phyloP scores from a whole-genome alignment of 2,797 vertebrate species.

The Ibycter americanus region DNA sequence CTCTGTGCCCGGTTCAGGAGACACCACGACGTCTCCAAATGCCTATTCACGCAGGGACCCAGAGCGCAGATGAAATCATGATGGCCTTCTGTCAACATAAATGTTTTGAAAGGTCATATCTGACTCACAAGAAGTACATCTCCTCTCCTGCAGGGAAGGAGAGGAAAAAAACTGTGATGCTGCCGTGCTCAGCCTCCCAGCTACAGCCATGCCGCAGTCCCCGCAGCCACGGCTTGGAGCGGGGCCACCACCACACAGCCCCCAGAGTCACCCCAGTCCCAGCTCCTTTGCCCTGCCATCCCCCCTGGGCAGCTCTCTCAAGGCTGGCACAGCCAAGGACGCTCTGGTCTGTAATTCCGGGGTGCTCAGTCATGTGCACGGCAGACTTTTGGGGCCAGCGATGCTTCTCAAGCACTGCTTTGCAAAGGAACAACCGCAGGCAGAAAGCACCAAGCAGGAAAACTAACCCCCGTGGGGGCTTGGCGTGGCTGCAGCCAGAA shows the following conservation, averaged over 20 bases:
- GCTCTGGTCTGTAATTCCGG: not conserved
- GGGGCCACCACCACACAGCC: not conserved
- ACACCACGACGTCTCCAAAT: rapidly evolving
- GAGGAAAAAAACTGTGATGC: not conserved
- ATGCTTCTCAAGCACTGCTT: not conserved
- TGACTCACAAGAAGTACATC: not conserved
- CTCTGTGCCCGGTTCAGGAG: not conserved
- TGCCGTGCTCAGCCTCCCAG: not conserved
- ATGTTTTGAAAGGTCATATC: not conserved
- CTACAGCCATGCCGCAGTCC: rapidly evolving
- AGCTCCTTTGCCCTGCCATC: not conserved
- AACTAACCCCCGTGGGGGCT: rapidly evolving
- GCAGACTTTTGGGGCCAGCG: not conserved
- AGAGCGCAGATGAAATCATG: not conserved
- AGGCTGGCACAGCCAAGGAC: not conserved
- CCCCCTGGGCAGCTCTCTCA: not conserved
- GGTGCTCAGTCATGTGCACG: rapidly evolving
- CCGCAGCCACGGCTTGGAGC: rapidly evolving
- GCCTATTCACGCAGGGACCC: not conserved
- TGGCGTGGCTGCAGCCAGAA: not conserved
- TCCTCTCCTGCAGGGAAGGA: not conserved
- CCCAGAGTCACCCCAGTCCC: not conserved
- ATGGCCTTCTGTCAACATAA: not conserved
- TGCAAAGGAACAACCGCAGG: rapidly evolving
- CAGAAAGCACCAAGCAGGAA: not conserved